Base-by-base conservation (phyloP, 2,113 vertebrate genomes). In the Oncorhynchus kisutch region DNA sequence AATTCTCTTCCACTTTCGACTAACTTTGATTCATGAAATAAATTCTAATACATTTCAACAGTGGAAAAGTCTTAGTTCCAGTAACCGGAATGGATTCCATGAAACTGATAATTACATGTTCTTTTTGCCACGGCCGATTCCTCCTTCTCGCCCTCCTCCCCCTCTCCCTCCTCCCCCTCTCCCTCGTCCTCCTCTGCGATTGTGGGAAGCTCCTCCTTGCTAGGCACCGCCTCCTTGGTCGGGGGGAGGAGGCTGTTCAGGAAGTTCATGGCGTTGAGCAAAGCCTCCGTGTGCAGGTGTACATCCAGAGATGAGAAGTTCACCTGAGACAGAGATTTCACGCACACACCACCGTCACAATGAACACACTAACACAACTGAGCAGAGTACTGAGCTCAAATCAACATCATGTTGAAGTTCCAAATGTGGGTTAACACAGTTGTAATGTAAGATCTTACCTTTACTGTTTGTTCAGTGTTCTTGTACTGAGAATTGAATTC, bases 241-340 rank as follows among this genome's bases (percentile, higher is more conserved):
- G 90, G 90, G 64, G 96, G 96, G 29, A 96, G 75, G 22, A 97
- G 92, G 87, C 92, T 96, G 86, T 81, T 95, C 79, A 99, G 81
- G 81, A 96, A 99, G 90, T 92, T 97, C 82, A 98, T 95, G 75
- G 96, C 90, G 85, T 91, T 97, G 60, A 99, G 90, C 48, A 99
- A 93, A 82, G 96, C 95, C 90, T 99, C 96, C 0, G 95, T 97
- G 80, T 99, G 97, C 73, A 99, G 94, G 90, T 98, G 96, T 78
- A 99, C 83, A 87, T 99, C 97, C 88, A 99, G 83, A 67, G 98
- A 99, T 14, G 97, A 98, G 88, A 99, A 97, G 85, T 95, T 96
- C 80, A 93, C 93, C 94, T 94, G 51, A 18, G 45, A 70, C 34
- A 45, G 39, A 39, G 34, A 45, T 9, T 18, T 54, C 16, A 54